Evolutionary conservation across 2,113 vertebrate genomes (phyloP).

Genomic region (Leptobrachium ailaonicum): DNA sequence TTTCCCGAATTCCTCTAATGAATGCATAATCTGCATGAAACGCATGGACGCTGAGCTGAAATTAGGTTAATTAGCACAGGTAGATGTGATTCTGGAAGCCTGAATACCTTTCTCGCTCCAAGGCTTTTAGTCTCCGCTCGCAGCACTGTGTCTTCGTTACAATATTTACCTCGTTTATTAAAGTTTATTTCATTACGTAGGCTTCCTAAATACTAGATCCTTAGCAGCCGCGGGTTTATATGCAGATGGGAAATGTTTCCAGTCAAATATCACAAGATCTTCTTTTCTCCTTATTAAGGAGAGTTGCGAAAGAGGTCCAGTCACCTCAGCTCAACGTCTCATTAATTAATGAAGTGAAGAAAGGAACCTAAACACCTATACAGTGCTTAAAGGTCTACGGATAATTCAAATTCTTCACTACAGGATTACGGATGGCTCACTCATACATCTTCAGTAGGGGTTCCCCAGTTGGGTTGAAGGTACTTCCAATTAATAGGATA

Average conservation of each 20-base stretch:
- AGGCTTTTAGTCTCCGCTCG: not conserved
- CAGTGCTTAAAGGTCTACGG: too few species aligned
- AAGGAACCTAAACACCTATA: too few species aligned
- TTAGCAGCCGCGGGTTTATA: not conserved
- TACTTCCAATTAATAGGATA: too few species aligned
- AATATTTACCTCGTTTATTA: slow-evolving; percentile 1
- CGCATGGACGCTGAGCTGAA: slow-evolving; percentile 11
- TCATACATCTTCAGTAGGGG: too few species aligned
- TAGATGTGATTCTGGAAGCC: not conserved
- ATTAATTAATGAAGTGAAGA: too few species aligned
- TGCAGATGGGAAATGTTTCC: not conserved
- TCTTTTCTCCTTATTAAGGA: too few species aligned
- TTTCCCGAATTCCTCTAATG: slow-evolving; percentile 22
- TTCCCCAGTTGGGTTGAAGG: too few species aligned
- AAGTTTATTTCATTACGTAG: slow-evolving; percentile 17
- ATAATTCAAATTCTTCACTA: too few species aligned
- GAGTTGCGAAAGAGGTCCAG: too few species aligned
- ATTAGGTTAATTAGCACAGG: slow-evolving; percentile 42
- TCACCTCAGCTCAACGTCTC: too few species aligned
- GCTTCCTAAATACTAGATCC: slow-evolving; percentile 12
- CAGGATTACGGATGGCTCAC: too few species aligned
- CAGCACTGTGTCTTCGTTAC: slow-evolving; percentile 7
- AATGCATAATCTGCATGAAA: slow-evolving; percentile 39
- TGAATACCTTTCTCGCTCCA: not conserved
- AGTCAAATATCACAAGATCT: too few species aligned